Evolutionary conservation across 2,113 vertebrate genomes (phyloP).

Genomic region (Dipodomys ordii): DNA sequence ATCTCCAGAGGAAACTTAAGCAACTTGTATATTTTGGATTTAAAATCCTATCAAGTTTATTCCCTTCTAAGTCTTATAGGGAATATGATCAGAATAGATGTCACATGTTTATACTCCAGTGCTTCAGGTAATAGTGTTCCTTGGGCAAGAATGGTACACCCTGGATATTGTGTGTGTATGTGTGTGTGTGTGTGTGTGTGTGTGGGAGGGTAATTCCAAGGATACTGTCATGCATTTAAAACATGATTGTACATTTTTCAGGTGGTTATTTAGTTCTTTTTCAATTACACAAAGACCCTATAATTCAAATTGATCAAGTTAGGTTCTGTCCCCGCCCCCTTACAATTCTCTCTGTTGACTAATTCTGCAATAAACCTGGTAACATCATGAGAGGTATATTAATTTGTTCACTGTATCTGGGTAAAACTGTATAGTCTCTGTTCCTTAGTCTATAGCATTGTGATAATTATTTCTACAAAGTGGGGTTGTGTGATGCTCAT

Average conservation of each 20-base stretch:
- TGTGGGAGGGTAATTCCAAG: not conserved
- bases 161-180: no score
- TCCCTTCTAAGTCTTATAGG: not conserved
- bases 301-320: not conserved
- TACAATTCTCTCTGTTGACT: not conserved
- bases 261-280: not conserved
- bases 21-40: not conserved
- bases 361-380: not conserved
- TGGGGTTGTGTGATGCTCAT: no score
- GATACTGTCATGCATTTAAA: not conserved
- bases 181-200: no score
- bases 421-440: not conserved
- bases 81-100: not conserved
- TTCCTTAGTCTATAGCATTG: not conserved
- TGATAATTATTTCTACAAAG: not conserved
- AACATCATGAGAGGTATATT: not conserved
- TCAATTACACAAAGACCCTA: not conserved
- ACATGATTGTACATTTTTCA: not conserved
- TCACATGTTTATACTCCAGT: not conserved
- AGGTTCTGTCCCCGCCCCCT: not conserved
- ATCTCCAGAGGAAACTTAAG: not conserved
- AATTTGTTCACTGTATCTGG: not conserved
- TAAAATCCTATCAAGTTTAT: not conserved
- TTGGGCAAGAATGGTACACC: not conserved
- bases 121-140: not conserved